Conservation (phyloP, 1,140 invertebrate species). For the Penaeus japonicus region DNA sequence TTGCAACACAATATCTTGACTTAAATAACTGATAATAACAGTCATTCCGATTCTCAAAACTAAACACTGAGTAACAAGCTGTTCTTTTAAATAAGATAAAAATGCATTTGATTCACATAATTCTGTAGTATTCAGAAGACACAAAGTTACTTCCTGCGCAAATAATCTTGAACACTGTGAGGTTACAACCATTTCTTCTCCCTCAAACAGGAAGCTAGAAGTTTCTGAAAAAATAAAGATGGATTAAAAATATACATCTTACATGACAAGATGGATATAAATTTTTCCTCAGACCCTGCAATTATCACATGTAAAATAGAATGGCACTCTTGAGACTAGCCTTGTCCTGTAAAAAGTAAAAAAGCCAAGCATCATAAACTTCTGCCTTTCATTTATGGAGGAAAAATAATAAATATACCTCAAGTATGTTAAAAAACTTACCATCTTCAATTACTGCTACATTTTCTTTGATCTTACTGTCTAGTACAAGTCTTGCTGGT, state of each 20-base stretch:
- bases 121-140: background rate
- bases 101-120: background rate
- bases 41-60: background rate
- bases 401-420: background rate
- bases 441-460: slow-evolving; percentile 10
- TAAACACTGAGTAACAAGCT: slow-evolving; percentile 6
- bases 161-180: slow-evolving; percentile 9
- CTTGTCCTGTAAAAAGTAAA: no score
- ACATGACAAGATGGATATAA: background rate
- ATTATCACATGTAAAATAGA: no score
- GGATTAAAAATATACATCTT: background rate
- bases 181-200: slow-evolving; percentile 14
- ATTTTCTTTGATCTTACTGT: slow-evolving; percentile 18
- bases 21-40: slow-evolving; percentile 33
- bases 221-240: background rate
- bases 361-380: background rate
- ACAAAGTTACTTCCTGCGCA: slow-evolving; percentile 20
- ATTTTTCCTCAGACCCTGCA: no score
- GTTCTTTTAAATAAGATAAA: slow-evolving; percentile 33
- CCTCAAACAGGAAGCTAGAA: background rate
- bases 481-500: slow-evolving; percentile 20
- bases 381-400: background rate
- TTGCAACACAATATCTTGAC: slow-evolving; percentile 25
- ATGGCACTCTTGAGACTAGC: no score
- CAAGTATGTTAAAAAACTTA: background rate